phyloP scores from a whole-genome alignment of 1,140 invertebrate species.

The Cydia pomonella region DNA sequence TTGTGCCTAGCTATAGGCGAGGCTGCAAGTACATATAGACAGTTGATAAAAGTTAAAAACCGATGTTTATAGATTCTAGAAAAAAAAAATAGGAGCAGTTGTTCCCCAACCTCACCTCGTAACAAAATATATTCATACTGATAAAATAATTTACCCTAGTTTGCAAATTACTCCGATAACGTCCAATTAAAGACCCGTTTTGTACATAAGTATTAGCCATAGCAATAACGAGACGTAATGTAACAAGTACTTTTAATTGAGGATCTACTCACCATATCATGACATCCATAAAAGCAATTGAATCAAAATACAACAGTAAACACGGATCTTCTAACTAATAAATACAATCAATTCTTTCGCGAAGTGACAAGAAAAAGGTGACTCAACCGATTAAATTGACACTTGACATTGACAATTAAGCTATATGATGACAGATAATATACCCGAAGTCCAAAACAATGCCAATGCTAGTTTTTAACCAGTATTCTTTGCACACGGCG shows the following conservation, averaged over 20 bases:
- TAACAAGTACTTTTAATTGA: neutral
- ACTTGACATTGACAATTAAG: neutral
- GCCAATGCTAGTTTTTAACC: too few species aligned
- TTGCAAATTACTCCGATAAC: conserved; percentile 23
- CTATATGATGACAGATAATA: too few species aligned
- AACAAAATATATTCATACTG: conserved; percentile 3
- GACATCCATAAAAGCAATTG: neutral
- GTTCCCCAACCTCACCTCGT: neutral
- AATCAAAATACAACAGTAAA: neutral
- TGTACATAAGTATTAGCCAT: neutral
- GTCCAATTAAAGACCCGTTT: conserved; percentile 12
- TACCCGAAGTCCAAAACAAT: too few species aligned
- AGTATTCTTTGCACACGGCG: too few species aligned
- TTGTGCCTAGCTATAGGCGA: conserved; percentile 42
- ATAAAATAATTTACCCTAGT: conserved; percentile 11
- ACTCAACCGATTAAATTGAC: neutral
- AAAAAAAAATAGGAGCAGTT: neutral
- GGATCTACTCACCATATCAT: conserved; percentile 10
- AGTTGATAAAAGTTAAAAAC: neutral
- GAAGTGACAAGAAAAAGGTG: conserved; percentile 9
- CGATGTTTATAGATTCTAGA: neutral
- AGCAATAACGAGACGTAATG: neutral
- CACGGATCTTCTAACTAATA: neutral
- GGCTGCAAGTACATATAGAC: conserved; percentile 4
- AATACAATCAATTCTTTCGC: neutral